phyloP scores from a whole-genome alignment of 30 jellyfish, hydroid and myxozoan genomes.

The Rhopilema esculentum region DNA sequence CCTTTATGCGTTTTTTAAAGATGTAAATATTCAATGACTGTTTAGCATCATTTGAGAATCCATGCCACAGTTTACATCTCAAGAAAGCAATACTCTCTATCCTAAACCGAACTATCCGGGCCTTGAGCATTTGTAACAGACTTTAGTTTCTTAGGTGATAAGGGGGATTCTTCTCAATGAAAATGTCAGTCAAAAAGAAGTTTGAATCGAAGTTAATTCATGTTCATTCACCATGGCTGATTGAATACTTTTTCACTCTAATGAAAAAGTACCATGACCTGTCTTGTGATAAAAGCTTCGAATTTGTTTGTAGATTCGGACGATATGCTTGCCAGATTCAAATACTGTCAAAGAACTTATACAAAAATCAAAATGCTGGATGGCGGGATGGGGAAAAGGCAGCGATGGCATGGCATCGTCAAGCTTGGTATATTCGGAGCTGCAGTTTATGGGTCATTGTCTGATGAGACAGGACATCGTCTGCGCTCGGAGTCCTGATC shows the following conservation, averaged over 20 bases:
- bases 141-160: background rate
- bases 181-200: background rate
- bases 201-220: too few relatives aligned
- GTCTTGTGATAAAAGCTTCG: too few relatives aligned
- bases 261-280: too few relatives aligned
- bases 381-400: slow-evolving; percentile 84
- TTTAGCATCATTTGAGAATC: background rate
- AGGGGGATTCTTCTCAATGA: background rate
- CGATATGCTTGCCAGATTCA: slow-evolving; percentile 56
- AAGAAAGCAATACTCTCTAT: background rate
- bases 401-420: slow-evolving; percentile 32
- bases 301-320: slow-evolving; percentile 19
- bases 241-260: too few relatives aligned
- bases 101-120: background rate
- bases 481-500: slow-evolving; percentile 70
- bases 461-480: slow-evolving; percentile 54
- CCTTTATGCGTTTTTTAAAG: background rate
- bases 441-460: slow-evolving; percentile 54
- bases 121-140: background rate
- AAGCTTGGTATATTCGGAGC: slow-evolving; percentile 25
- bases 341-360: slow-evolving; percentile 1
- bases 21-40: background rate
- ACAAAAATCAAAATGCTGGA: slow-evolving; percentile 62
- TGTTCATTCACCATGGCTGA: too few relatives aligned
- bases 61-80: background rate